Conservation (phyloP, 92 coral and sea anemone species). For the Nematostella vectensis region DNA sequence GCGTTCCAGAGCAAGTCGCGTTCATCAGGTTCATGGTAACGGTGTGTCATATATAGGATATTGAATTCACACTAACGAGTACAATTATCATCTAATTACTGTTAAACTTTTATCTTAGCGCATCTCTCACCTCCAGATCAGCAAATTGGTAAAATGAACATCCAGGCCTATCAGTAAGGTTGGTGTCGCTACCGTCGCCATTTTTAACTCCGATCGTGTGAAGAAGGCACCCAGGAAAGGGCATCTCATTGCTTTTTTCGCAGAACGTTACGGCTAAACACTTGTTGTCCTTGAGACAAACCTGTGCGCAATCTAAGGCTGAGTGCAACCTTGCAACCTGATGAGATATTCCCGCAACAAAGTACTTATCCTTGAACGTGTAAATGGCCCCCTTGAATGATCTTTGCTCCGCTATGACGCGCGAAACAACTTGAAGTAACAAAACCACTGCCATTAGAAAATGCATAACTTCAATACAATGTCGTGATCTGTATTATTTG, state of each 20-base stretch:
- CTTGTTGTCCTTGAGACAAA: slow-evolving; percentile 19
- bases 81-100: too few relatives aligned
- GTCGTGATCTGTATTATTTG: too few relatives aligned
- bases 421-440: too few relatives aligned
- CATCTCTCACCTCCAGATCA: slow-evolving; percentile 33
- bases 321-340: not conserved
- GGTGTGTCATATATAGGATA: too few relatives aligned
- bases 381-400: slow-evolving; percentile 13
- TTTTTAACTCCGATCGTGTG: slow-evolving; percentile 30
- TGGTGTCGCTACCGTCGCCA: not conserved
- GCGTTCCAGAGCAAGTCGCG: too few relatives aligned
- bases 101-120: too few relatives aligned
- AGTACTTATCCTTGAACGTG: slow-evolving; percentile 4
- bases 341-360: not conserved
- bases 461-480: too few relatives aligned
- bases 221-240: slow-evolving; percentile 11
- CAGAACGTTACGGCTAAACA: slow-evolving; percentile 42
- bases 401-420: slow-evolving; percentile 7
- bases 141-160: slow-evolving; percentile 48
- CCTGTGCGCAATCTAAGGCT: slow-evolving; percentile 17
- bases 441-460: too few relatives aligned
- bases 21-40: too few relatives aligned
- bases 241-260: not conserved
- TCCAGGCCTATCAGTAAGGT: slow-evolving; percentile 13
- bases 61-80: too few relatives aligned